Evolutionary conservation across 2,888 invertebrate species (phyloP), one percentile per base, ranked within the genome.

Genomic region (Eustalomyia histrio): DNA sequence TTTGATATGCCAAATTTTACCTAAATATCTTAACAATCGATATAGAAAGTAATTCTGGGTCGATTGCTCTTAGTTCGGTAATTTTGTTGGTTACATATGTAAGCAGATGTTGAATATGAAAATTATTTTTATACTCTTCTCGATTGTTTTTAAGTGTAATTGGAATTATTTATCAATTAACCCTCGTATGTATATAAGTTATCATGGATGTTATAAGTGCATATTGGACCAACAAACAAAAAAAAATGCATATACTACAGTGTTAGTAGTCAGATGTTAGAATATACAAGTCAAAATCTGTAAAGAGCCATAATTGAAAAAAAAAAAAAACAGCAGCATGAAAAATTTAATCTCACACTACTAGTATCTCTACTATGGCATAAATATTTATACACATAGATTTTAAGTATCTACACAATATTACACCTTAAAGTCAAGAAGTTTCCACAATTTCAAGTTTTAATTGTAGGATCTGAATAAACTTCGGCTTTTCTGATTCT

Each of bases 281-380:
- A 52, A 21, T 71, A 64, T 68, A 47, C 21, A 12, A 76, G 64
- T 80, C 72, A 52, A 58, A 68, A 53, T 55, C 67, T 64, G 52
- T 57, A 53, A 39, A 60, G 53, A 60, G n/a, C 16, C 39, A 43
- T 55, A 55, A 71, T 58, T 68, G 57, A 58, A 53, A 29, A 29
- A 29, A 29, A 29, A 29, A 29, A 29, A 29, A 4, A 29, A 14
- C 17, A 67, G 50, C 29, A 57, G 14, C 39, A 64, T 58, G 55
- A 58, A 57, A 57, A 18, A 43, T 60, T 29, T 12, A 39, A 60
- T 47, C 6, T 47, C 16, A 47, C 43, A 47, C 43, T 35, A 24
- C 24, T 29, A 29, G 6, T 29, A 6, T 39, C 12, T 39, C 12
- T 39, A 39, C 39, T 39, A 12, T 39, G 39, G 12, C 14, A 14